These are phyloP conservation scores for Xestia xanthographa DNA, from an alignment of 2,888 invertebrate genomes.

Conservation along the genomic window DNA sequence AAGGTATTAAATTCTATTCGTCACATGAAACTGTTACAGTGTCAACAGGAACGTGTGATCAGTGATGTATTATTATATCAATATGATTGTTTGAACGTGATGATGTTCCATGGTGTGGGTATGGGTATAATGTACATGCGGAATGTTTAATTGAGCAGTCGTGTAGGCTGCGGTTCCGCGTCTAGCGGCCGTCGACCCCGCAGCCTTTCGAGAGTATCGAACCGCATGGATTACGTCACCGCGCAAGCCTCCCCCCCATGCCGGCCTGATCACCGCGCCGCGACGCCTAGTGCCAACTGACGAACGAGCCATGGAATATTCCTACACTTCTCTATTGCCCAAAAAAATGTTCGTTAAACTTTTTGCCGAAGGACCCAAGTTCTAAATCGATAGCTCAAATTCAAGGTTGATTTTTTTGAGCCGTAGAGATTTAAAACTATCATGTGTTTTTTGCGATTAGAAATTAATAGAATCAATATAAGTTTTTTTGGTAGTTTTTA, in stretches of 20 bases:
- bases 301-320: constrained; percentile 73
- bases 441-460: constrained; percentile 36
- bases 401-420: constrained; percentile 51
- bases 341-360: constrained; percentile 67
- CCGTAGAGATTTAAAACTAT: constrained; percentile 36
- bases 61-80: constrained; percentile 34
- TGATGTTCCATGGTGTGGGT: constrained; percentile 66
- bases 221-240: constrained; percentile 88
- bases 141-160: constrained; percentile 87
- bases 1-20: constrained; percentile 18
- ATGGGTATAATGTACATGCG: constrained; percentile 79
- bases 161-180: constrained; percentile 88
- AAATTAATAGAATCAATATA: constrained; percentile 38
- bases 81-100: constrained; percentile 62
- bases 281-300: constrained; percentile 71
- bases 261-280: constrained; percentile 64
- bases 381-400: constrained; percentile 41
- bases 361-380: constrained; percentile 52
- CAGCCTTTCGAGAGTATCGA: constrained; percentile 87
- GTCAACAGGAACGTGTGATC: constrained; percentile 34
- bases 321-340: constrained; percentile 68
- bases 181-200: constrained; percentile 88
- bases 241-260: constrained; percentile 78
- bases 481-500: constrained; percentile 35
- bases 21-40: constrained; percentile 36